Evolutionary conservation across 2,888 invertebrate genomes (phyloP).

Genomic region (Pandemis corylana): DNA sequence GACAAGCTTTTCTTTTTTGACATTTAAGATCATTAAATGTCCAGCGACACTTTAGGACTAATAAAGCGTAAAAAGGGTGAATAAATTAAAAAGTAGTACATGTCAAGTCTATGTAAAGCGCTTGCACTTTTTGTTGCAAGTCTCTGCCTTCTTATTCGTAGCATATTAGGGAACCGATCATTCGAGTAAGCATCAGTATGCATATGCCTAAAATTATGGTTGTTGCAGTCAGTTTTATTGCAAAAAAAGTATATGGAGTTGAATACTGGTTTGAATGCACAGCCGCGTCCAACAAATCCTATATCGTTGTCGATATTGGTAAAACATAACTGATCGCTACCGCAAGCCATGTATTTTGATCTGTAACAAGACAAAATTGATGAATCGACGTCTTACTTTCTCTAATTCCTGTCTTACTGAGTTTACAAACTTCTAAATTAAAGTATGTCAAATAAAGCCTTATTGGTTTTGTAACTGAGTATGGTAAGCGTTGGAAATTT

Average conservation of each 20-base stretch:
- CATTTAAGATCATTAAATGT: neutral
- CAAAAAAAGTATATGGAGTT: conserved; percentile 66
- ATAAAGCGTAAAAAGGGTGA: neutral
- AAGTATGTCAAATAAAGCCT: too few species aligned
- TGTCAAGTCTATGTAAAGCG: neutral
- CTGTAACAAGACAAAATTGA: conserved; percentile 56
- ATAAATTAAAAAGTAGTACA: neutral
- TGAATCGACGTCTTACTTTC: neutral
- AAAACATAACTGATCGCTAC: conserved; percentile 62
- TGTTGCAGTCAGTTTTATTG: conserved; percentile 59
- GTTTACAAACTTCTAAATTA: neutral
- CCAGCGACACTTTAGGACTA: neutral
- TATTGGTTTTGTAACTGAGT: too few species aligned
- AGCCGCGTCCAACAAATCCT: conserved; percentile 65
- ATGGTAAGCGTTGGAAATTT: too few species aligned
- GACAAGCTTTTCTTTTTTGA: neutral
- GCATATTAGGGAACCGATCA: neutral
- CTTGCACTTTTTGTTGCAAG: neutral
- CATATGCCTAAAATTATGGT: conserved; percentile 45
- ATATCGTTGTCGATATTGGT: conserved; percentile 60
- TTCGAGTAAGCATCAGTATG: conserved; percentile 10
- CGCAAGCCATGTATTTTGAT: conserved; percentile 61
- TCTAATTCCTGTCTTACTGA: neutral
- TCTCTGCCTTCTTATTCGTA: neutral
- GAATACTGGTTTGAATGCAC: conserved; percentile 57